phyloP scores from a whole-genome alignment of 2,888 invertebrate genomes.

The Ennomos quercinarius region DNA sequence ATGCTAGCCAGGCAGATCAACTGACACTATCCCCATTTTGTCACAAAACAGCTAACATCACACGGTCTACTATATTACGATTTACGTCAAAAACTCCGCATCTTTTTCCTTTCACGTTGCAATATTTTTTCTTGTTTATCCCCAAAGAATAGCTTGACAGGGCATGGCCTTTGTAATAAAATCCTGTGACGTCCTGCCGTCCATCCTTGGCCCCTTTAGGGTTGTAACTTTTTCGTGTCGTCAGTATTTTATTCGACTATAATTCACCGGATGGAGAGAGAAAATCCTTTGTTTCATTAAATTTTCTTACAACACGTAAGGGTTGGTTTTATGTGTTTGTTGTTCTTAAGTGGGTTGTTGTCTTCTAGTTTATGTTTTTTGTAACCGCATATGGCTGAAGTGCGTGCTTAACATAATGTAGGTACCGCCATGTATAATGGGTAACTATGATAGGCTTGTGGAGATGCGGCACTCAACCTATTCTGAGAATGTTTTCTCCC shows the following conservation, averaged over 20 bases:
- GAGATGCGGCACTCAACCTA: slow-evolving; percentile 4
- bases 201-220: slow-evolving; percentile 65
- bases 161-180: slow-evolving; percentile 73
- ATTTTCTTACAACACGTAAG: slow-evolving; percentile 48
- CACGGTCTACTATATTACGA: slow-evolving; percentile 30
- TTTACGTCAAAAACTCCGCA: slow-evolving; percentile 37
- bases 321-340: slow-evolving; percentile 53
- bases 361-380: slow-evolving; percentile 36
- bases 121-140: slow-evolving; percentile 61
- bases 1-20: no score
- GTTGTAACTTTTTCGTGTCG: slow-evolving; percentile 74
- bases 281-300: slow-evolving; percentile 70
- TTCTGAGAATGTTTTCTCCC: slow-evolving; percentile 1
- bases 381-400: slow-evolving; percentile 27
- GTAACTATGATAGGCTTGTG: neutral
- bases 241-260: slow-evolving; percentile 75
- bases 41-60: slow-evolving; percentile 12
- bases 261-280: slow-evolving; percentile 63
- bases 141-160: slow-evolving; percentile 62
- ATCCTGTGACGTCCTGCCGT: slow-evolving; percentile 62
- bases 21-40: no score
- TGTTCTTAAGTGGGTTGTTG: slow-evolving; percentile 33
- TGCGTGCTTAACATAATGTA: slow-evolving; percentile 27
- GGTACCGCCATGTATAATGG: slow-evolving; percentile 11
- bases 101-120: slow-evolving; percentile 51